Base-by-base conservation (phyloP, 2,888 invertebrate species). In the Tenthredo mesomela region DNA sequence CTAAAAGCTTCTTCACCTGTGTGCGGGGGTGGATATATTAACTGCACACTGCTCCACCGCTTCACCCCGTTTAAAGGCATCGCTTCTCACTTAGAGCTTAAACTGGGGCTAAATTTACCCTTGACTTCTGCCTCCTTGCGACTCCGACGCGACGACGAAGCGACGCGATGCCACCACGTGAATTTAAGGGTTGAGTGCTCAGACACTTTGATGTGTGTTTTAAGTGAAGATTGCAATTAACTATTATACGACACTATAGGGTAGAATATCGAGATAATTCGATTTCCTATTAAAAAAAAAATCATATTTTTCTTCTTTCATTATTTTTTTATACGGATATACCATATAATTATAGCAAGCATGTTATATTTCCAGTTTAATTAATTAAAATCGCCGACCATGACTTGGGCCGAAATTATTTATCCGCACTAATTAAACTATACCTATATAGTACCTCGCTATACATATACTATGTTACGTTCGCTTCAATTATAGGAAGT, bases 61-160 rank as follows among this genome's bases (percentile, higher is more conserved):
- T 33, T 67, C 33, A 67, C 33, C 37, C 70, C 70, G 70, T 70
- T 70, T 33, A 70, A 33, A 70, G 37, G 21, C 43, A 37, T 65
- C 25, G 21, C 25, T 29, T 21, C 12, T 67, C 47, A 40, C 71
- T 25, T 50, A 18, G 25, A 3, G n/a, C n/a, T 83, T 47, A 75
- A 75, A 47, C 75, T 75, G 43, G 75, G 47, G 47, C 75, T 25
- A 75, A 75, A 47, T 75, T 75, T 75, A 47, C 75, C 75, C 43
- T 75, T 43, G 75, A 75, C 40, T 75, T 25, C 47, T 75, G 43
- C 43, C 40, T 75, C 75, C 40, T 75, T 25, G 37, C 37, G 33
- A 70, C 7, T 3, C n/a, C 37, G 18, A 37, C 12, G 70, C 18
- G 33, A 4, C 33, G 33, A 2, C 18, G 33, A 4, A 2, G 33